These are phyloP conservation scores for Xiphydria camelus DNA, from an alignment of 2,888 invertebrate genomes.

Conservation along the genomic window DNA sequence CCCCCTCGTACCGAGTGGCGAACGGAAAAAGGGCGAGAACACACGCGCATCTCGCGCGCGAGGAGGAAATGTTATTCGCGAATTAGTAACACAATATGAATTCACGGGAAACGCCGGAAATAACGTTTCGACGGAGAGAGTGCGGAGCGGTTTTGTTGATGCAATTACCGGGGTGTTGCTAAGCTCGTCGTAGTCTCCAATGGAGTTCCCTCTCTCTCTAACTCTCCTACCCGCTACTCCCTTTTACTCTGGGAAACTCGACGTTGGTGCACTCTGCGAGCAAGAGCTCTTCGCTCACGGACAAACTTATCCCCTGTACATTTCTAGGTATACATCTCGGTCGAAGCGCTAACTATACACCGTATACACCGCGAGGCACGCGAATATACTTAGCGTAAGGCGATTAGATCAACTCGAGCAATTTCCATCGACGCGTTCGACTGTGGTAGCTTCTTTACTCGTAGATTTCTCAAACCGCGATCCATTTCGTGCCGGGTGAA, in stretches of 20 bases:
- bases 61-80: neutral
- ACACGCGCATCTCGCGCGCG: neutral
- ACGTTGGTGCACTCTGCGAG: too few species aligned
- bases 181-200: conserved; percentile 12
- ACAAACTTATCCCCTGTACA: conserved; percentile 1
- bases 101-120: neutral
- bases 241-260: conserved; percentile 9
- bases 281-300: too few species aligned
- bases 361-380: conserved; percentile 14
- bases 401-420: too few species aligned
- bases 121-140: conserved; percentile 1
- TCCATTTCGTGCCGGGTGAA: too few species aligned
- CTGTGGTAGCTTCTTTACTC: too few species aligned
- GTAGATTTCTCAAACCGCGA: too few species aligned
- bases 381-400: conserved; percentile 25
- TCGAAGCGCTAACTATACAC: conserved; percentile 24
- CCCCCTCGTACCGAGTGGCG: too few species aligned
- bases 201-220: conserved; percentile 4
- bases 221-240: conserved; percentile 7
- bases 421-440: too few species aligned
- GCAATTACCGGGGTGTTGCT: conserved; percentile 23
- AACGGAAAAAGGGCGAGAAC: too few species aligned
- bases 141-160: conserved; percentile 15
- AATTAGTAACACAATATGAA: neutral
- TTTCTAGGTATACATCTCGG: conserved; percentile 1